Evolutionary conservation across 2,113 vertebrate species (phyloP).

Genomic region (Oreochromis niloticus): DNA sequence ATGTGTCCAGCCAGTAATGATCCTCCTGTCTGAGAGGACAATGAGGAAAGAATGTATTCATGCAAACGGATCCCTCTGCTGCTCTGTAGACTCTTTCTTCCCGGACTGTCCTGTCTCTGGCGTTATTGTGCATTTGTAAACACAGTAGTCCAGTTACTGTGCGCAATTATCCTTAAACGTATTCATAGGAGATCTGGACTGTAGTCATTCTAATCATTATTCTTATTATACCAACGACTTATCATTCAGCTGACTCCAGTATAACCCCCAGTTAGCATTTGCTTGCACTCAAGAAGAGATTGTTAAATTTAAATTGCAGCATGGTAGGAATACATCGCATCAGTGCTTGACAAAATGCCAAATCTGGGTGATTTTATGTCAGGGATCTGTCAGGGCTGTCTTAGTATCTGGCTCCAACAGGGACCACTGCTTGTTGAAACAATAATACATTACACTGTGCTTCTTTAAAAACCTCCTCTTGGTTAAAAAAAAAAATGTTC

Average conservation of each 20-base stretch:
- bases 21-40: slow-evolving; percentile 55
- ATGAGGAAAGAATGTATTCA: slow-evolving; percentile 56
- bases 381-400: background rate
- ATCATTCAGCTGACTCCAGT: background rate
- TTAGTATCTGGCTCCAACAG: background rate
- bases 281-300: background rate
- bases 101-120: slow-evolving; percentile 29
- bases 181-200: slow-evolving; percentile 42
- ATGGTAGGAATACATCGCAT: background rate
- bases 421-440: background rate
- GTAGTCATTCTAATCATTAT: slow-evolving; percentile 36
- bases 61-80: slow-evolving; percentile 23
- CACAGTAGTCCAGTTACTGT: slow-evolving; percentile 21
- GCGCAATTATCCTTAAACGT: slow-evolving; percentile 44
- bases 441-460: background rate
- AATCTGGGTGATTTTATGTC: background rate
- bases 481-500: background rate
- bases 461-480: slow-evolving; percentile 16
- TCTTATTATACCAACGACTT: slow-evolving; percentile 20
- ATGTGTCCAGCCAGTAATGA: slow-evolving; percentile 61
- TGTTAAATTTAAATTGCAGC: slow-evolving; percentile 5
- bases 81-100: slow-evolving; percentile 34
- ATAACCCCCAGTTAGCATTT: slow-evolving; percentile 1
- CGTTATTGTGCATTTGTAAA: slow-evolving; percentile 40
- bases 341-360: background rate